Evolutionary conservation across 1,140 invertebrate genomes (phyloP), one percentile per base, ranked within the genome.

Genomic region (Trinorchestia longiramus): DNA sequence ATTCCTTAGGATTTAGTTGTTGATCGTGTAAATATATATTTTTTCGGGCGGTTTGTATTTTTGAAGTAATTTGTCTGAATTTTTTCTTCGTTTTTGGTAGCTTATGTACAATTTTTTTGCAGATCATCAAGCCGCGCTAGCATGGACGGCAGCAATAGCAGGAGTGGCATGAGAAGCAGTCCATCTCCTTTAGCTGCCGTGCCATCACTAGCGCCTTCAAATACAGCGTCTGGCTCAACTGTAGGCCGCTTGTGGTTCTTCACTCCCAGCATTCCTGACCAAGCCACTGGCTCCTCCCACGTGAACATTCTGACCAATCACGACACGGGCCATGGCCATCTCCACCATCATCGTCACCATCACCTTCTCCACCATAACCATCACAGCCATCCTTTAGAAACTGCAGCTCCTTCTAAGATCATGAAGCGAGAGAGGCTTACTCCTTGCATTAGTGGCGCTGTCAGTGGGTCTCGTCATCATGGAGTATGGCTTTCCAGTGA

Each of bases 381-480:
- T 40, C 92, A 45, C 43, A 94, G 43, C 88, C 88, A 91, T 44
- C 62, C 62, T 19, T 19, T 77, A 36, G 62, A 41, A 90, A 11
- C 43, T 94, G 92, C 43, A 94, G 40, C 43, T 43, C 43, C 40
- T 94, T 94, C 92, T 40, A 94, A 94, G 36, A 94, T 92, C 6
- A 42, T 94, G 43, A 94, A 94, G 87, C 53, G 47, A 43, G 62
- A 95, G 47, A 47, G 57, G 41, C 95, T 95, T 62, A 96, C 28
- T 42, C 96, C 96, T 42, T 88, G 41, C 36, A 96, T 41, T 57
- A 96, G 43, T 90, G 95, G 95, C 77, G 47, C 42, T 28, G 15
- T 36, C 87, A 96, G 47, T 62, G 94, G 95, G 41, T 47, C n/a
- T 87, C 87, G 53, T 43, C 92, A 47, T 11, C 92, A 40, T 43